Percentiles rank a stretch among this genome's conserved stretches.
Evolutionary conservation across 53 echinoderm and acorn worm species (phyloP).

Genomic region (Echinarachnius parma): DNA sequence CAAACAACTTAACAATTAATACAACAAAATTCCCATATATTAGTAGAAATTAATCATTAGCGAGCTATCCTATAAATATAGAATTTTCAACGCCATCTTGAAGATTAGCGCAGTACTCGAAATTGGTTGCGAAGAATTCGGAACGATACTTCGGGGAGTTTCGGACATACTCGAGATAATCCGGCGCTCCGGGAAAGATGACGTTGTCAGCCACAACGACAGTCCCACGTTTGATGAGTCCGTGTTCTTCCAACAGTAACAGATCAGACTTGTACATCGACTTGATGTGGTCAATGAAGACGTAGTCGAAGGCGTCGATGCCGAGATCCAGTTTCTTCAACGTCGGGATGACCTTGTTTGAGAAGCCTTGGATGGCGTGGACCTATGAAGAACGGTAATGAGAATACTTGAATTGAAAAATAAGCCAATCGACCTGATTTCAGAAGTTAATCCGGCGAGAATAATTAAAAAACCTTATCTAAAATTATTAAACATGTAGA

Average conservation of each 20-base stretch:
- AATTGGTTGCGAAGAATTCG: slow-evolving; percentile 1
- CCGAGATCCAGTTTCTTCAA: slow-evolving; percentile 38
- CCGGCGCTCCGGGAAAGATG: slow-evolving; percentile 53
- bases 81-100: slow-evolving; percentile 23
- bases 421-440: no score
- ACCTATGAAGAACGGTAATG: no score
- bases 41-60: no score
- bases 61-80: neutral
- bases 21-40: no score
- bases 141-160: slow-evolving; percentile 42
- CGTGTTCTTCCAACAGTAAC: slow-evolving; percentile 47
- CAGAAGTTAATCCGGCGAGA: no score
- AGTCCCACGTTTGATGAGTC: slow-evolving; percentile 52
- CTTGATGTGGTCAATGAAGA: slow-evolving; percentile 75
- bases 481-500: no score
- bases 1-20: no score
- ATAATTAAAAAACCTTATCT: no score
- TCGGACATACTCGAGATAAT: slow-evolving; percentile 57
- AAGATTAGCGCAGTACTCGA: neutral
- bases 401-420: no score
- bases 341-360: slow-evolving; percentile 59
- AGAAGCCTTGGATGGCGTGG: slow-evolving; percentile 25
- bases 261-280: slow-evolving; percentile 57
- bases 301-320: slow-evolving; percentile 60
- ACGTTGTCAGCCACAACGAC: slow-evolving; percentile 67